Base-by-base conservation (phyloP, 1,140 invertebrate genomes). In the Danaus melanippus region DNA sequence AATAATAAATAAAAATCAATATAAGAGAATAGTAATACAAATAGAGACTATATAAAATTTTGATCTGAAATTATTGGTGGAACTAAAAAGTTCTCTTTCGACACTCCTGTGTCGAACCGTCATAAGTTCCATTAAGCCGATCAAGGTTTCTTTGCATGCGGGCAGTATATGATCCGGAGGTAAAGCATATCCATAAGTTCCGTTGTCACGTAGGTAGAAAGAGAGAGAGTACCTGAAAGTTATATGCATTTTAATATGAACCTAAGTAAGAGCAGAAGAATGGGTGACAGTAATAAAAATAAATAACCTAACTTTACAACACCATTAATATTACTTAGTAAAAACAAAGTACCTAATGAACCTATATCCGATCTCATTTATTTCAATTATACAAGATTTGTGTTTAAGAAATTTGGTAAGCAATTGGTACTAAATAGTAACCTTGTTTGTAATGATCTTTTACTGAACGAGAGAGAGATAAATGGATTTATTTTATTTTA, bases 111-210 rank as follows among this genome's bases (percentile, higher is more conserved):
- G 76, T 11, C 69, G 57, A 0, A 69, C 73, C 0, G 69, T 74
- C 73, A 84, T 81, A 0, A 79, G 39, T 32, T 78, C 68, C 0
- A 67, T 42, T 1, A 84, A 42, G 7, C 75, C 78, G 0, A 53
- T 12, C 8, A 77, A 21, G 0, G 65, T 62, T 87, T 96, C 95
- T 55, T 90, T 75, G 17, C 89, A 91, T 15, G 92, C 92, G 0
- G 92, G 91, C 10, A 90, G 71, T 49, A 97, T 96, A 69, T 94
- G 90, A 32, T 88, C 74, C 1, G 91, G 86, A 0, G 95, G 95
- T 12, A 97, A 83, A 1, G 94, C 41, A 69, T 96, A 95, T 1
- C 94, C 95, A 58, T 92, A 90, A 21, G 78, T 65, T n/a, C 95
- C 94, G 17, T 85, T 90, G 72, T 96, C 95, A 2, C 94, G 86